A percentile compares a stretch with the other conserved stretches of the same genome.
Conservation (phyloP, 2,888 invertebrate species). For the Camptogramma bilineatum region DNA sequence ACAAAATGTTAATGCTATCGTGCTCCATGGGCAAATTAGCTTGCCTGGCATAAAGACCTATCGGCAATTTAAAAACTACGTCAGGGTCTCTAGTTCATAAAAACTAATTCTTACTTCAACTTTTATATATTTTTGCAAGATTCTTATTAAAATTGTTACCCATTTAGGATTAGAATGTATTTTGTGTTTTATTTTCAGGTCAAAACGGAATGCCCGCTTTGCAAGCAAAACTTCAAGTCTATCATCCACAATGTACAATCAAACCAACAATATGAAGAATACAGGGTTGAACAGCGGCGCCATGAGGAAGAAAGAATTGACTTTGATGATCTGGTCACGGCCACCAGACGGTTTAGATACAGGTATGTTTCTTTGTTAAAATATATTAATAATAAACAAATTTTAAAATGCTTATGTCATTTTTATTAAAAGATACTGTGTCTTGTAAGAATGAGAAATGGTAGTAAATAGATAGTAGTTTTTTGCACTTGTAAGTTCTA, state of each 20-base stretch:
- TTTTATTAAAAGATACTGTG: no score
- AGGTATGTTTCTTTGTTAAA: conserved; percentile 52
- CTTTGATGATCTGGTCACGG: conserved; percentile 59
- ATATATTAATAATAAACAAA: background rate
- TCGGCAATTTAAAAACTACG: no score
- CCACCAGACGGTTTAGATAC: conserved; percentile 79
- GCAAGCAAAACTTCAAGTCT: conserved; percentile 95
- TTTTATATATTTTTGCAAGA: no score
- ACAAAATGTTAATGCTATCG: no score
- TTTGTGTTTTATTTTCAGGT: conserved; percentile 83
- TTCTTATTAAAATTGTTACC: background rate
- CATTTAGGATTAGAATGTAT: background rate
- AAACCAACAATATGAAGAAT: conserved; percentile 94
- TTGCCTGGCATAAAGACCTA: no score
- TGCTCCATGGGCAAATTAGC: no score
- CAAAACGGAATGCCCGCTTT: conserved; percentile 96
- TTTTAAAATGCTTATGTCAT: no score
- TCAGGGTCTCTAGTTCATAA: no score
- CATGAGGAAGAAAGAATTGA: conserved; percentile 67
- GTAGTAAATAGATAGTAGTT: no score
- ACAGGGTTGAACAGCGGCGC: conserved; percentile 83
- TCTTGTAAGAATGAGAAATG: no score
- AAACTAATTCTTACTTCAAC: no score
- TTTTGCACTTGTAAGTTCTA: no score
- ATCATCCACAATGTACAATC: conserved; percentile 97